These are phyloP conservation scores for Pao palembangensis DNA, from an alignment of 2,113 vertebrate genomes.

Conservation along the genomic window DNA sequence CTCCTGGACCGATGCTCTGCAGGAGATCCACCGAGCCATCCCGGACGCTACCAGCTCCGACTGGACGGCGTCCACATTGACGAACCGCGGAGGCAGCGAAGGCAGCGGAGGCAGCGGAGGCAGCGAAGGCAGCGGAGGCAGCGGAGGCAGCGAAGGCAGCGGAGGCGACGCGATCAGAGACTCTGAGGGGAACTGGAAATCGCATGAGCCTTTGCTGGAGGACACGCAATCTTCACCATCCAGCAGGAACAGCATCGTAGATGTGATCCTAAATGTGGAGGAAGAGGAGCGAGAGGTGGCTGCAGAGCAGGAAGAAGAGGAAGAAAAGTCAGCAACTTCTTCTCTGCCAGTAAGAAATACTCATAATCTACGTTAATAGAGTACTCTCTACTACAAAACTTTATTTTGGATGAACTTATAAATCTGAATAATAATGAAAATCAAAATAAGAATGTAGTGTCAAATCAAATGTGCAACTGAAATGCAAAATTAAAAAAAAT, in stretches of 20 bases:
- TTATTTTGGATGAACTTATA: neutral
- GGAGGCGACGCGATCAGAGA: slow-evolving; percentile 30
- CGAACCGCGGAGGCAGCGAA: slow-evolving; percentile 5
- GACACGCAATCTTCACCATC: slow-evolving; percentile 39
- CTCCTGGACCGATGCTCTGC: slow-evolving; percentile 57
- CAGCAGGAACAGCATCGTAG: slow-evolving; percentile 52
- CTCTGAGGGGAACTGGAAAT: slow-evolving; percentile 48
- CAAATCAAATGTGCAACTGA: too few relatives aligned
- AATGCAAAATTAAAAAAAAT: too few relatives aligned
- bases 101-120: slow-evolving; percentile 35
- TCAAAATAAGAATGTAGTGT: too few relatives aligned
- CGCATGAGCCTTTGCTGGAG: slow-evolving; percentile 48
- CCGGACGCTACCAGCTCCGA: slow-evolving; percentile 13
- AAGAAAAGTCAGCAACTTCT: slow-evolving; percentile 31
- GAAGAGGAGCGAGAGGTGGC: slow-evolving; percentile 14
- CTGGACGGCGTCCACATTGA: neutral
- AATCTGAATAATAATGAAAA: too few relatives aligned
- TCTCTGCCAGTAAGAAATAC: slow-evolving; percentile 46
- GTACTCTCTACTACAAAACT: neutral
- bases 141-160: slow-evolving; percentile 19
- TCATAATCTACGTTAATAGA: neutral
- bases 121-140: slow-evolving; percentile 30
- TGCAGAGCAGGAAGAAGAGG: slow-evolving; percentile 35
- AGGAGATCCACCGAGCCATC: slow-evolving; percentile 62
- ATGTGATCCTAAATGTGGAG: slow-evolving; percentile 60